Evolutionary conservation across 1,140 invertebrate species (phyloP), one percentile per base, ranked within the genome.

Genomic region (Chionoecetes opilio): DNA sequence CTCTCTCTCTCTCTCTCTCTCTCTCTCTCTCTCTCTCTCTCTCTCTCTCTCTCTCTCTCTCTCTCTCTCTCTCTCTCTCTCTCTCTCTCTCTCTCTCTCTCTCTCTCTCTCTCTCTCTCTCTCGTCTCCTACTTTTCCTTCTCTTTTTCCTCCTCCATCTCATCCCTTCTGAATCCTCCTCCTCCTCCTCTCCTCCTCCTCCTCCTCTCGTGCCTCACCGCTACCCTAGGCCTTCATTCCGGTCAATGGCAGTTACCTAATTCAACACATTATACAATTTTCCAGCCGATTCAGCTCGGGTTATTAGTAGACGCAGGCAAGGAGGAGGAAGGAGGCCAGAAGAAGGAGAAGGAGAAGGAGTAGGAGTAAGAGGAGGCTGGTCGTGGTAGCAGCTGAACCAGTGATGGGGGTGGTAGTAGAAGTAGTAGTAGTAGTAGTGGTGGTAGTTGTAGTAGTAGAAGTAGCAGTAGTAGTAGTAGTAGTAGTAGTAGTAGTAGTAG

Each of bases 1-100:
- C 46, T 46, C 46, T 53, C 46, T 53, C 46, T 53, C 46, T 53
- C 46, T 53, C 46, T 53, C 46, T 53, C 46, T 75, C n/a, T 75
- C 63, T 75, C n/a, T 75, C 21, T n/a, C n/a, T 75, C 63, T 75
- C 63, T 75, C 63, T 75, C 63, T 75, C 63, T 75, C 63, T 75
- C 63, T 75, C 63, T 75, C 63, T 75, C 63, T 75, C 63, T 75
- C 63, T 75, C 63, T 75, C 63, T 75, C 63, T 46, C 41, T 46
- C 41, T 46, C 41, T 46, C 41, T 46, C 41, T 46, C 41, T 46
- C 41, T 46, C 41, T 46, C 41, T 46, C 41, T 46, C 41, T 46
- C 41, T 46, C 41, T 46, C 41, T 46, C 41, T 46, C 41, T 46
- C 41, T 46, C 41, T 46, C 41, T 46, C 41, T 46, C 41, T 46